Conservation (phyloP, 2,113 vertebrate species). For the Hypomesus transpacificus region DNA sequence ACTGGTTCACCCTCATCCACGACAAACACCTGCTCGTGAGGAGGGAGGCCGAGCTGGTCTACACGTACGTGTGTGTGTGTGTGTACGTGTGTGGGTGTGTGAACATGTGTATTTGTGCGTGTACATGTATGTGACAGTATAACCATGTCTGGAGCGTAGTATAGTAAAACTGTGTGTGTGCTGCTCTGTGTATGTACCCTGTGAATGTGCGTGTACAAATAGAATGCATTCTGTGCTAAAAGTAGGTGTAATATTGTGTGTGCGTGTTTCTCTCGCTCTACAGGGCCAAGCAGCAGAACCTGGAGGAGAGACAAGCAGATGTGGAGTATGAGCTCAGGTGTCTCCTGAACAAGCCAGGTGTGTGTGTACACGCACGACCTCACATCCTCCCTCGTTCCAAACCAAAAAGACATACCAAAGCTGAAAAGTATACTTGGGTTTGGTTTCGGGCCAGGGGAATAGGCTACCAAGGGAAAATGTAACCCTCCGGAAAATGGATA, state of each 20-base stretch:
- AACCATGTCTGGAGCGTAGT: no score
- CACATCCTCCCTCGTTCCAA: neutral
- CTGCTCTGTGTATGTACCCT: neutral
- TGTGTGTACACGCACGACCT: constrained; percentile 16
- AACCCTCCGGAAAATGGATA: neutral
- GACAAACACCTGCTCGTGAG: constrained; percentile 94
- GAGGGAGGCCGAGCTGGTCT: constrained; percentile 92
- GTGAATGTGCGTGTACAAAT: no score
- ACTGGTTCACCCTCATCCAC: constrained; percentile 98
- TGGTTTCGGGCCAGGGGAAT: no score
- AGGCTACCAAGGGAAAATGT: neutral
- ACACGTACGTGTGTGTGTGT: constrained; percentile 79
- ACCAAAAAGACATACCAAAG: no score
- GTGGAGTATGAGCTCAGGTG: constrained; percentile 97
- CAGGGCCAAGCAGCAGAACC: constrained; percentile 94
- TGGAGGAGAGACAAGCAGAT: constrained; percentile 93
- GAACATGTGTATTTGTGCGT: neutral
- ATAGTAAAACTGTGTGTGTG: neutral
- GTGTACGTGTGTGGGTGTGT: neutral
- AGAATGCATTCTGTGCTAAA: no score
- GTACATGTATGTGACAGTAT: no score
- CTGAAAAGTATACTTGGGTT: no score
- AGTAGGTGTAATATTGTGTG: neutral
- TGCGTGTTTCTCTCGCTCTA: constrained; percentile 14
- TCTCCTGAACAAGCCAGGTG: constrained; percentile 97